Conservation (phyloP, 2,797 vertebrate species). For the Centropyge bicolor region DNA sequence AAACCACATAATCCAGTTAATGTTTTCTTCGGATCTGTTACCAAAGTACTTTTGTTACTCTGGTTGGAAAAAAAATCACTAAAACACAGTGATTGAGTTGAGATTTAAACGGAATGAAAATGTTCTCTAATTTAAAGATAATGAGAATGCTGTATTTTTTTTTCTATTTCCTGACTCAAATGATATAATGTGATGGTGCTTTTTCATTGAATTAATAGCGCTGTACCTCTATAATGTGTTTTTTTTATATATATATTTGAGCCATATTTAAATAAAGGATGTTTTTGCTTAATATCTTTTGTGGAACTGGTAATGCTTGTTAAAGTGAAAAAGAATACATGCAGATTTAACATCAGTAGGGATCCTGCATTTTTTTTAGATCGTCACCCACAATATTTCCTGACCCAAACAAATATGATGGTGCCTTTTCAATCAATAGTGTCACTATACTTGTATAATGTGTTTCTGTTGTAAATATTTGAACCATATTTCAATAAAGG, state of each 20-base stretch:
- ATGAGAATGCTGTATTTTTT: background rate
- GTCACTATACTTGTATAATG: background rate
- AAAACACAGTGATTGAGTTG: background rate
- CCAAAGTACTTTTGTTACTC: background rate
- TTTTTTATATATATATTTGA: conserved; percentile 36
- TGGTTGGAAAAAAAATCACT: background rate
- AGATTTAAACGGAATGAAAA: background rate
- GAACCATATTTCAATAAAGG: conserved; percentile 67
- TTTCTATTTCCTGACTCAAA: background rate
- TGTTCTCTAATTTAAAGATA: conserved; percentile 7
- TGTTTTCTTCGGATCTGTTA: conserved; percentile 2
- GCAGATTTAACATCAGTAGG: background rate
- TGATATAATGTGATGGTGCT: background rate
- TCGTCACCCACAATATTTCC: background rate
- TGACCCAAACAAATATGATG: background rate
- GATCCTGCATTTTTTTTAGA: background rate
- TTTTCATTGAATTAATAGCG: background rate
- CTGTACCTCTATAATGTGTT: background rate
- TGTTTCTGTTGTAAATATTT: conserved; percentile 29
- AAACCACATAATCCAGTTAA: conserved; percentile 11
- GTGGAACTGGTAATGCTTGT: background rate
- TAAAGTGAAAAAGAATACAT: background rate
- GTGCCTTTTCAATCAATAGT: background rate
- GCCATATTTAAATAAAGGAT: conserved; percentile 69
- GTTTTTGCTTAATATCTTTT: conserved; percentile 36